These are phyloP conservation scores for Phrynocephalus vlangalii DNA, from an alignment of 2,797 vertebrate species.

Conservation along the genomic window DNA sequence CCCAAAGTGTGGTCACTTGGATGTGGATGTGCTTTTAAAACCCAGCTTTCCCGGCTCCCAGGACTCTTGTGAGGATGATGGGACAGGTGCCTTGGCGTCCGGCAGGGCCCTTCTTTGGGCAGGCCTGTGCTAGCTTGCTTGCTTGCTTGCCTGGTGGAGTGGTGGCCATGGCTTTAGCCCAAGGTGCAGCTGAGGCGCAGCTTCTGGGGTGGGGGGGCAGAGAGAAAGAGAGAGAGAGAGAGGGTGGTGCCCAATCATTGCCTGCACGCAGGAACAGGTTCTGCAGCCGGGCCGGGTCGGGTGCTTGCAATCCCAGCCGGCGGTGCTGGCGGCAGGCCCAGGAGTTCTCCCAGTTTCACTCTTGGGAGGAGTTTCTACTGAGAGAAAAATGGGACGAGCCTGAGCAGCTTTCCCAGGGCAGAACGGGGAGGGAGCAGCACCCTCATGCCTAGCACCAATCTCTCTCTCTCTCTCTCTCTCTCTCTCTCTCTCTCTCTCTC, in stretches of 20 bases:
- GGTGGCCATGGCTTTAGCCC: neutral
- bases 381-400: neutral
- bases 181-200: too few relatives aligned
- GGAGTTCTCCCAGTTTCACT: neutral
- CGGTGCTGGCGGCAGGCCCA: neutral
- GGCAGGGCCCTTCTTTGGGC: too few relatives aligned
- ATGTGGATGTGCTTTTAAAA: too few relatives aligned
- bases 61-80: too few relatives aligned
- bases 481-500: neutral
- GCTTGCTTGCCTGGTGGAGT: neutral
- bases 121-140: too few relatives aligned
- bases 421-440: neutral
- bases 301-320: neutral
- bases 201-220: too few relatives aligned
- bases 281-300: neutral
- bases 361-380: neutral
- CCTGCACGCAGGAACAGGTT: neutral
- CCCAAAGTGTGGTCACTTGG: too few relatives aligned
- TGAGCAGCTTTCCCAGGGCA: neutral
- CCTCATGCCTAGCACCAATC: neutral
- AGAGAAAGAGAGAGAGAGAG: too few relatives aligned
- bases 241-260: too few relatives aligned
- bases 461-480: too few relatives aligned
- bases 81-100: too few relatives aligned
- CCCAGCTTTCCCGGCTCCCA: too few relatives aligned